A percentile compares a stretch with the other conserved stretches of the same genome.
Conservation (phyloP, 2,888 invertebrate species). For the Chromoteleia sp. region DNA sequence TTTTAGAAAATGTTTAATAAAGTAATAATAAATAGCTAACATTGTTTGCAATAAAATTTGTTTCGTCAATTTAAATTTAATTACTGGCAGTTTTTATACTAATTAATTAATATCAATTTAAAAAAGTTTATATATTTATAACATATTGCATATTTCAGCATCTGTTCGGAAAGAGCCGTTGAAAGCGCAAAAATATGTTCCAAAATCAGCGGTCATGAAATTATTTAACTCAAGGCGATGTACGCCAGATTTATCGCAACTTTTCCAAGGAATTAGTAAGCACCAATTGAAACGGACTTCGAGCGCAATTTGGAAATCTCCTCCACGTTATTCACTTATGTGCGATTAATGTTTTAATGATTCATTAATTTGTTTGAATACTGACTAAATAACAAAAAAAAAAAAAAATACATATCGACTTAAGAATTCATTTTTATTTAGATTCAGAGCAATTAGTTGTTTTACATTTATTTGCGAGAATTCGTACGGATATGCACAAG, state of each 20-base stretch:
- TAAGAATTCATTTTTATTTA: neutral
- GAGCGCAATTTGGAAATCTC: constrained; percentile 91
- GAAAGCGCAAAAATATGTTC: constrained; percentile 84
- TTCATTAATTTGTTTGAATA: constrained; percentile 39
- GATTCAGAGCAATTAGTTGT: neutral
- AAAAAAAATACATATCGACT: neutral
- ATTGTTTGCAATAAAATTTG: no score
- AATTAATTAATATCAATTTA: no score
- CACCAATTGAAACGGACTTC: constrained; percentile 89
- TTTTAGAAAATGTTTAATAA: no score
- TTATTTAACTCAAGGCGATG: constrained; percentile 85
- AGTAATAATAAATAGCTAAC: no score
- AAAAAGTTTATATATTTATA: no score
- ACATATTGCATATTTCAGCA: no score
- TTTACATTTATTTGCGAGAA: neutral
- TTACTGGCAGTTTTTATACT: no score
- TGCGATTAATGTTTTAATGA: constrained; percentile 55
- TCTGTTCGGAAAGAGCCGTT: constrained; percentile 84
- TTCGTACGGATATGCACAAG: neutral
- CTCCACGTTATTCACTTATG: constrained; percentile 88
- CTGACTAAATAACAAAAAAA: constrained; percentile 5
- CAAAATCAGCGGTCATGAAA: constrained; percentile 85
- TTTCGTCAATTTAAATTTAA: no score
- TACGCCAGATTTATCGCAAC: constrained; percentile 88
- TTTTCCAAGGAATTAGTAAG: constrained; percentile 89